phyloP scores from a whole-genome alignment of 2,888 invertebrate species.

The Cosmopolites sordidus region DNA sequence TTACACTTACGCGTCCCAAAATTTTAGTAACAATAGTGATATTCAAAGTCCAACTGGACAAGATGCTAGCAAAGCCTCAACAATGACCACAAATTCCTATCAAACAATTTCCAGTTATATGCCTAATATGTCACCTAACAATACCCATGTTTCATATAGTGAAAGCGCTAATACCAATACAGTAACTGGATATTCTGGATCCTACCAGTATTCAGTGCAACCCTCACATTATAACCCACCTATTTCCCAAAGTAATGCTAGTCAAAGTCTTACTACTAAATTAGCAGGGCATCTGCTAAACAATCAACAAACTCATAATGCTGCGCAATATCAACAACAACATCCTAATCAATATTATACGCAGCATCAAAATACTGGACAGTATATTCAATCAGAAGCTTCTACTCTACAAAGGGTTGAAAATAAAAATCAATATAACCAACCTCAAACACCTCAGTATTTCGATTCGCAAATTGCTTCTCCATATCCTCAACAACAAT shows the following conservation, averaged over 20 bases:
- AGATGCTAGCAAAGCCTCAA: constrained; percentile 32
- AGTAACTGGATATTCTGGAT: background rate
- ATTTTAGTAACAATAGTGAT: constrained; percentile 9
- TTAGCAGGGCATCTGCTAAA: background rate
- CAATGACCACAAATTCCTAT: constrained; percentile 36
- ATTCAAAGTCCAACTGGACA: constrained; percentile 18
- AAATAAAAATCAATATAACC: background rate
- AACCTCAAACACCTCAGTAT: background rate
- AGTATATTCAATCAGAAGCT: too few relatives aligned
- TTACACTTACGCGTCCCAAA: constrained; percentile 21
- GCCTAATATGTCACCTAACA: constrained; percentile 10
- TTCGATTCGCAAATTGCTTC: background rate
- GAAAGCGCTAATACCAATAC: constrained; percentile 10
- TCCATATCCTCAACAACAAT: constrained; percentile 5
- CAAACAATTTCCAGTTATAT: constrained; percentile 31
- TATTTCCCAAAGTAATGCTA: too few relatives aligned
- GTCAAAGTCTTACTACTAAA: background rate
- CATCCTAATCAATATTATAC: constrained; percentile 6
- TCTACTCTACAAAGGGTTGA: too few relatives aligned
- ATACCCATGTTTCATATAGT: constrained; percentile 19
- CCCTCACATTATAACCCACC: constrained; percentile 2
- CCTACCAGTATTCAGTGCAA: constrained; percentile 6
- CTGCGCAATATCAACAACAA: background rate
- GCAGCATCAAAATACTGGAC: constrained; percentile 1
- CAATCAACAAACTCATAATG: background rate